phyloP scores from a whole-genome alignment of 2,797 vertebrate species.

The Rhinichthys osculus region DNA sequence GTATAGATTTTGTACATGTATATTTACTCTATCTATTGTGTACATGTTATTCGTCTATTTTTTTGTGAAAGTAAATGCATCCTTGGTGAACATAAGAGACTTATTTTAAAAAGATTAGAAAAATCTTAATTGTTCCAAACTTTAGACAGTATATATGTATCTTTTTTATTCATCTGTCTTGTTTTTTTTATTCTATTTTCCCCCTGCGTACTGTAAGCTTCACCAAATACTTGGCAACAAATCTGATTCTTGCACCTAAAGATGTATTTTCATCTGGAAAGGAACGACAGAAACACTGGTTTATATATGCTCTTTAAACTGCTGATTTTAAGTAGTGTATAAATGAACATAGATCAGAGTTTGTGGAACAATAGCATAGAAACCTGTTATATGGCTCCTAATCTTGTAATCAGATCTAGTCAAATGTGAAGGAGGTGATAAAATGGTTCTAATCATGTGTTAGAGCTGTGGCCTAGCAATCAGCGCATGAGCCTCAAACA shows the following conservation, averaged over 20 bases:
- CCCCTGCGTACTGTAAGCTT: neutral
- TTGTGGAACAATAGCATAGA: neutral
- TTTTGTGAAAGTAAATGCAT: no score
- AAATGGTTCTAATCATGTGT: neutral
- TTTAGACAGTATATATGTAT: neutral
- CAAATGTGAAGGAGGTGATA: neutral
- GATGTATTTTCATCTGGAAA: neutral
- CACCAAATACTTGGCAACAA: neutral
- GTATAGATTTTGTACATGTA: no score
- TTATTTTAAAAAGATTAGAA: neutral
- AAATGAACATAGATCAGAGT: neutral
- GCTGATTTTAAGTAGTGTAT: neutral
- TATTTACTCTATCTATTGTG: no score
- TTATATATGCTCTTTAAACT: neutral
- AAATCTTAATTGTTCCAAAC: neutral
- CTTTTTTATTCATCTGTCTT: neutral
- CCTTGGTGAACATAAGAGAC: no score
- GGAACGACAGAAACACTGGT: neutral
- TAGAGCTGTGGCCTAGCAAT: neutral
- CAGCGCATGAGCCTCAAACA: neutral
- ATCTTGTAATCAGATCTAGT: neutral
- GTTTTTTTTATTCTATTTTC: neutral
- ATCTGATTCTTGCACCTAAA: neutral
- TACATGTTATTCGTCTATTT: no score
- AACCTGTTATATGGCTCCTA: neutral